phyloP scores from a whole-genome alignment of 2,888 invertebrate species.

The Clivina fossor region DNA sequence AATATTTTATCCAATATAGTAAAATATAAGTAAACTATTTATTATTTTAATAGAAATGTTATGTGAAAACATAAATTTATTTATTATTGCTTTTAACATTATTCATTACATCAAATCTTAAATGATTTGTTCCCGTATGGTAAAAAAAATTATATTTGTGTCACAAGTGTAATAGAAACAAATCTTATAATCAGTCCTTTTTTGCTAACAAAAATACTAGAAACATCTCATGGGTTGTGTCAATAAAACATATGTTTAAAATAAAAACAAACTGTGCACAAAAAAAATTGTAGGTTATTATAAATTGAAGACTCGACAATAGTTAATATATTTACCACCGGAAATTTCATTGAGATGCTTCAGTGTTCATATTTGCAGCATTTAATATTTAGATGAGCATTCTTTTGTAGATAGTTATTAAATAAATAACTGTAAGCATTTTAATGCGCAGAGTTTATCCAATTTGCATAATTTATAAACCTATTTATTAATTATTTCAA shows the following conservation, averaged over 20 bases:
- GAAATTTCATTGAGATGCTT: conserved; percentile 23
- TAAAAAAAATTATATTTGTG: background rate
- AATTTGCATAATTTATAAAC: too few species aligned
- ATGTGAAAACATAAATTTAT: background rate
- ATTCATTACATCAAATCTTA: background rate
- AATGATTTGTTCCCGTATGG: background rate
- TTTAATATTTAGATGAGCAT: conserved; percentile 21
- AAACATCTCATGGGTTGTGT: conserved; percentile 31
- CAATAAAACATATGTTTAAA: conserved; percentile 22
- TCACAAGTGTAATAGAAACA: background rate
- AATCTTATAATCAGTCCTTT: background rate
- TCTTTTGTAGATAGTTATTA: conserved; percentile 25
- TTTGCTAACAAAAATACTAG: background rate
- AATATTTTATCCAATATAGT: too few species aligned
- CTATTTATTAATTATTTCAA: too few species aligned
- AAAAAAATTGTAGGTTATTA: conserved; percentile 29
- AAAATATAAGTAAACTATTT: too few species aligned
- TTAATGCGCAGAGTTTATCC: background rate
- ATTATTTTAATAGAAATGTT: too few species aligned
- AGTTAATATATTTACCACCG: conserved; percentile 20
- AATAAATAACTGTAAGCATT: background rate
- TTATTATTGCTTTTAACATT: background rate
- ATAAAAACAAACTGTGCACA: conserved; percentile 27
- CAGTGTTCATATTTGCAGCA: conserved; percentile 26
- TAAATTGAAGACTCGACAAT: conserved; percentile 26